Evolutionary conservation across 2,888 invertebrate species (phyloP).

Genomic region (Drosophila antonietae): DNA sequence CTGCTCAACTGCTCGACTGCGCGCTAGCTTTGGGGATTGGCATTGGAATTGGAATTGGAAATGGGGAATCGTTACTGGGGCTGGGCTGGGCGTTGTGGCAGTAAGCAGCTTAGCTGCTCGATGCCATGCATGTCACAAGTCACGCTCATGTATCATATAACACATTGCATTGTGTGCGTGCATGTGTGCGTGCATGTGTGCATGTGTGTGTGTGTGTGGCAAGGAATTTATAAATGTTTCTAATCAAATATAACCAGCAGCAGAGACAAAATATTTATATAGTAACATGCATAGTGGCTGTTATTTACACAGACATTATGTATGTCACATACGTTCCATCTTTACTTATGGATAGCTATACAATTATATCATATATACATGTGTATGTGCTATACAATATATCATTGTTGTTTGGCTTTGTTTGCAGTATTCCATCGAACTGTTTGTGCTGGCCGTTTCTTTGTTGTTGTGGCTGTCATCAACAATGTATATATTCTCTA

Average conservation of each 20-base stretch:
- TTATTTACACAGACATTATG: slow-evolving; percentile 38
- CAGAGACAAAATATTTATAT: slow-evolving; percentile 42
- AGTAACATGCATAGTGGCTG: slow-evolving; percentile 6
- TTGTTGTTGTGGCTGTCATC: slow-evolving; percentile 28
- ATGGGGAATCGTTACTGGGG: not conserved
- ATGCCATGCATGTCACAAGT: slow-evolving; percentile 28
- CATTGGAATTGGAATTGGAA: not conserved
- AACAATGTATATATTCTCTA: slow-evolving; percentile 17
- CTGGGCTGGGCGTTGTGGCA: not conserved
- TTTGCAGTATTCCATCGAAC: slow-evolving; percentile 27
- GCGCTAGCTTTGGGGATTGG: not conserved
- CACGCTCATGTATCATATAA: slow-evolving; percentile 47
- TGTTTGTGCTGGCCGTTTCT: slow-evolving; percentile 21
- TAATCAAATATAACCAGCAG: slow-evolving; percentile 66
- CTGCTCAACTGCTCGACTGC: slow-evolving; percentile 19
- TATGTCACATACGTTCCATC: slow-evolving; percentile 8
- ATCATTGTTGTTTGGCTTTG: slow-evolving; percentile 37
- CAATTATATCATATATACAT: not conserved
- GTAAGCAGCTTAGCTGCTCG: slow-evolving; percentile 46
- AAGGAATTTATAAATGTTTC: slow-evolving; percentile 56
- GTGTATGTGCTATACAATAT: slow-evolving; percentile 12
- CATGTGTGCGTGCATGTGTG: not conserved
- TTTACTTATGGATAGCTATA: not conserved
- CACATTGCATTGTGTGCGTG: slow-evolving; percentile 14
- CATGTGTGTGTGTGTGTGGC: not conserved